Evolutionary conservation across 2,113 vertebrate genomes (phyloP).

Genomic region (Pollachius pollachius): DNA sequence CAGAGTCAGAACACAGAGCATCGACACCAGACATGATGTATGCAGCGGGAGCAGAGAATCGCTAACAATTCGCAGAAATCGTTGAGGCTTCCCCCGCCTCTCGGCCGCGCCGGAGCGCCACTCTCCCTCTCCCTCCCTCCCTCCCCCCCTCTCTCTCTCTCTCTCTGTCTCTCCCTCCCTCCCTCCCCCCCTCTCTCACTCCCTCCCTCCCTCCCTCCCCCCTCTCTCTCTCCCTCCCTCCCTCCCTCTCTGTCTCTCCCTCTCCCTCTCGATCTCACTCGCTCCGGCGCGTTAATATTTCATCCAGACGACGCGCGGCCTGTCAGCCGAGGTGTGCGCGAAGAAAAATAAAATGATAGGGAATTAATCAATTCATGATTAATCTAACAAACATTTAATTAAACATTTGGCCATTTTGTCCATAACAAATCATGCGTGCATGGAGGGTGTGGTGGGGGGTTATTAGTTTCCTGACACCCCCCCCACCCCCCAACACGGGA

Average conservation of each 20-base stretch:
- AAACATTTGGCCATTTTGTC: conserved; percentile 57
- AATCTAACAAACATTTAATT: conserved; percentile 72
- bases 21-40: conserved; percentile 46
- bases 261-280: no score
- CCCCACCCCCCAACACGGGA: conserved; percentile 54
- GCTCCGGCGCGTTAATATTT: conserved; percentile 44
- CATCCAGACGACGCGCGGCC: conserved; percentile 24
- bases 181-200: no score
- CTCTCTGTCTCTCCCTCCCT: no score
- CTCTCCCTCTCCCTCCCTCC: no score
- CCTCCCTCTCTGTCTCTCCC: no score
- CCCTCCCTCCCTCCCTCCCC: neutral
- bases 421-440: conserved; percentile 62
- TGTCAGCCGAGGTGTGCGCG: conserved; percentile 43
- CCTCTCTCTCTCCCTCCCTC: no score
- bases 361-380: conserved; percentile 73
- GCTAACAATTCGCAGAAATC: conserved; percentile 46
- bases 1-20: conserved; percentile 1
- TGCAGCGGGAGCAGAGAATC: conserved; percentile 27
- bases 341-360: conserved; percentile 42
- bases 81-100: conserved; percentile 35
- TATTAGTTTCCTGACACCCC: conserved; percentile 69
- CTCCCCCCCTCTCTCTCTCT: no score
- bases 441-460: conserved; percentile 46
- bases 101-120: no score